A percentile compares a stretch with the other conserved stretches of the same genome.
Conservation (phyloP, 1,140 invertebrate species). For the Ceratina calcarata region DNA sequence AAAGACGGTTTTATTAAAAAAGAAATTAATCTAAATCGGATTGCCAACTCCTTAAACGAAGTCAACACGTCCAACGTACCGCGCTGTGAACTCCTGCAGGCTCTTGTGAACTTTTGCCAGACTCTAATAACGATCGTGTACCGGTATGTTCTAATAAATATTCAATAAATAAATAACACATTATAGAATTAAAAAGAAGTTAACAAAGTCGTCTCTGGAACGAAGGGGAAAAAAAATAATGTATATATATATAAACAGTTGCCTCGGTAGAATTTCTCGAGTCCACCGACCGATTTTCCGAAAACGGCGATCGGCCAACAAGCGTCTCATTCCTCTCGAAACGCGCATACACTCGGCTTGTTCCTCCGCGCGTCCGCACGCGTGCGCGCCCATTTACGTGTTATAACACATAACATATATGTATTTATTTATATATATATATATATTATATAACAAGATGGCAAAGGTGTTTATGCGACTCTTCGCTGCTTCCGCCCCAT, state of each 20-base stretch:
- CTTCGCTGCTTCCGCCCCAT: not conserved
- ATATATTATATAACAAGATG: slow-evolving; percentile 55
- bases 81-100: no score
- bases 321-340: not conserved
- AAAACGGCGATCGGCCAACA: not conserved
- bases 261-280: no score
- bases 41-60: no score
- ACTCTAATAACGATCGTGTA: no score
- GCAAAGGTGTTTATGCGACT: slow-evolving; percentile 55
- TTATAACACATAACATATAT: slow-evolving; percentile 46
- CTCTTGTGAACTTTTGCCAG: no score
- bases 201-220: not conserved
- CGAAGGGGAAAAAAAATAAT: not conserved
- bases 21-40: not conserved
- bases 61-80: no score
- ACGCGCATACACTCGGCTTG: slow-evolving; percentile 1
- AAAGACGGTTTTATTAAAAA: no score
- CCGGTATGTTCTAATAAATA: not conserved
- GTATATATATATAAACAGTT: not conserved
- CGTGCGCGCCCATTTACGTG: slow-evolving; percentile 45
- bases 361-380: slow-evolving; percentile 28
- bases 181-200: not conserved
- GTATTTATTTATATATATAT: slow-evolving; percentile 31
- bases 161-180: not conserved
- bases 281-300: not conserved